These are phyloP conservation scores for Sterrhoptilus dennistouni DNA, from an alignment of 2,113 vertebrate species.

Conservation along the genomic window DNA sequence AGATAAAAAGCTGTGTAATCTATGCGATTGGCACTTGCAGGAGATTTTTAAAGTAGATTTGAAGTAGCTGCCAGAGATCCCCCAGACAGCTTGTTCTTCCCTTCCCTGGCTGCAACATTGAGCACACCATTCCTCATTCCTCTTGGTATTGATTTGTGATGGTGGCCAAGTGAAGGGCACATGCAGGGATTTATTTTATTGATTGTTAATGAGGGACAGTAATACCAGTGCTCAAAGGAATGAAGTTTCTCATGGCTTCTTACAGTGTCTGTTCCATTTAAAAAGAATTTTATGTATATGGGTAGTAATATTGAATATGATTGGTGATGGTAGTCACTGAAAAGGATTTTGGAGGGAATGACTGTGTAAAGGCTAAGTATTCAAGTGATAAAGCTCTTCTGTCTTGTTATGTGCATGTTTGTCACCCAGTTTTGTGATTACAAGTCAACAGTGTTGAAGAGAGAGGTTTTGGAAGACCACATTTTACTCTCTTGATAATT, in stretches of 20 bases:
- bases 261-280: background rate
- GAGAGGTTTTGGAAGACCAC: background rate
- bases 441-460: background rate
- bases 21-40: background rate
- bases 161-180: background rate
- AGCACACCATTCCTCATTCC: background rate
- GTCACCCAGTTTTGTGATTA: background rate
- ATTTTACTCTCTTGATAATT: background rate
- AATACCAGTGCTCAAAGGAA: background rate
- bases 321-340: background rate
- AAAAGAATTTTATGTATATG: background rate
- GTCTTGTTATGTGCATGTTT: fast-evolving
- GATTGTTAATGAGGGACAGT: background rate
- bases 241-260: background rate
- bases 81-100: background rate
- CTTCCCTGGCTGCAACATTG: background rate
- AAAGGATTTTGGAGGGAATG: background rate
- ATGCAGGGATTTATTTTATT: background rate
- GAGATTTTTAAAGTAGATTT: background rate
- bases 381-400: background rate
- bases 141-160: background rate
- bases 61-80: background rate
- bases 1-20: conserved; percentile 24
- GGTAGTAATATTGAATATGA: background rate
- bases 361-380: background rate